A percentile compares a stretch with the other conserved stretches of the same genome.
Conservation (phyloP, 1,140 invertebrate genomes). For the Drosophila lowei region DNA sequence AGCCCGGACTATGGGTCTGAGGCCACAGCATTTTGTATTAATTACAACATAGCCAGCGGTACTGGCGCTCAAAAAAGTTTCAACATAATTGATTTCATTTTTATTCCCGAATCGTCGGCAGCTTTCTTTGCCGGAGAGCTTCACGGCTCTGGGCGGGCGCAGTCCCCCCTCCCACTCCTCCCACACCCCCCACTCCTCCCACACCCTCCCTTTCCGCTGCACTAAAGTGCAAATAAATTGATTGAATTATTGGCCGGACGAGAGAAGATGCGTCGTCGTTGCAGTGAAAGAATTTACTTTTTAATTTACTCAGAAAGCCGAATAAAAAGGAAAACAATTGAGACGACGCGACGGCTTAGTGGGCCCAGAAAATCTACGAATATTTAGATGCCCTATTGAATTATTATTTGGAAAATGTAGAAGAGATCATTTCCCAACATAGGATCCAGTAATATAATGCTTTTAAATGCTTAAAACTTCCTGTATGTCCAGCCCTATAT, state of each 20-base stretch:
- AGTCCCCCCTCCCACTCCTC: not conserved
- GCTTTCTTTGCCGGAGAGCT: slow-evolving; percentile 31
- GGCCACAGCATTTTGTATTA: slow-evolving; percentile 73
- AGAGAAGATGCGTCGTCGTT: slow-evolving; percentile 26
- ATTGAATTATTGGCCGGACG: slow-evolving; percentile 63
- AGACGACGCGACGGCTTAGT: slow-evolving; percentile 14
- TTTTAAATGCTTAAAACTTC: too few relatives aligned
- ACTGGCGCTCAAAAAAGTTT: slow-evolving; percentile 64
- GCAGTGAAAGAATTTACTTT: slow-evolving; percentile 40
- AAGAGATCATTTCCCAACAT: too few relatives aligned
- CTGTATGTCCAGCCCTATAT: too few relatives aligned
- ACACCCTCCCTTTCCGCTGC: slow-evolving; percentile 18
- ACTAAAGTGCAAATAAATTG: slow-evolving; percentile 64
- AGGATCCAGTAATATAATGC: too few relatives aligned
- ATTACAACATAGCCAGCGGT: slow-evolving; percentile 72
- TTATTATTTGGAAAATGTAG: too few relatives aligned
- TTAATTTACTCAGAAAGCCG: slow-evolving; percentile 53
- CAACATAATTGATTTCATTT: slow-evolving; percentile 76
- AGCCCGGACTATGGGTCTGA: slow-evolving; percentile 10
- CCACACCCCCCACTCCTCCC: too few relatives aligned
- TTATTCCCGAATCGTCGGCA: slow-evolving; percentile 47
- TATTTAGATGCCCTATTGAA: not conserved
- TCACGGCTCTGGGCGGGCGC: slow-evolving; percentile 13
- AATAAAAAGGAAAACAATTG: slow-evolving; percentile 32
- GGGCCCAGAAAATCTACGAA: not conserved